Conservation (phyloP, 1,140 invertebrate species). For the Stegodyphus mimosarum region DNA sequence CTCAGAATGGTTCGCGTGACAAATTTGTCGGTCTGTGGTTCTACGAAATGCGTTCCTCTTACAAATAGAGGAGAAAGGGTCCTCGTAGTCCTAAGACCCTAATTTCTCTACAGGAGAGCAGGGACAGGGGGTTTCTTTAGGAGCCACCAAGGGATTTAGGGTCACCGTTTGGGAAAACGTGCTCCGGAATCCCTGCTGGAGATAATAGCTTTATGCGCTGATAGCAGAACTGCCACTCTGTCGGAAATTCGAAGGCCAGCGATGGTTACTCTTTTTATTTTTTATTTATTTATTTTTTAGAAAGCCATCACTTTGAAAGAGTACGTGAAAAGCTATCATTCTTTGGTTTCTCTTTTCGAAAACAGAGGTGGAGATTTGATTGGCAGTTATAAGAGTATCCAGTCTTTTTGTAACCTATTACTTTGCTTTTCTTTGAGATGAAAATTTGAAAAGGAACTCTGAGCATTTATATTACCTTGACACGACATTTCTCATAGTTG, state of each 20-base stretch:
- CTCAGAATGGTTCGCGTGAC: conserved; percentile 32
- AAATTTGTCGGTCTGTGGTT: conserved; percentile 50
- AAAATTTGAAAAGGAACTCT: no score
- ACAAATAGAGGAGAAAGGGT: conserved; percentile 35
- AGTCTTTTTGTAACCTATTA: no score
- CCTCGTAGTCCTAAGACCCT: conserved; percentile 21
- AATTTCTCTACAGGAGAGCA: neutral
- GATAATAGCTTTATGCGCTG: conserved; percentile 51
- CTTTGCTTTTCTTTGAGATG: no score
- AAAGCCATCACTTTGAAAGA: no score
- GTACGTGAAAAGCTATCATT: no score
- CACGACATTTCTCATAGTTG: no score
- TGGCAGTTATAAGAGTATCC: no score
- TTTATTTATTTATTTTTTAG: neutral
- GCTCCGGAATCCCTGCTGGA: conserved; percentile 13
- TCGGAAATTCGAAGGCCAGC: no score
- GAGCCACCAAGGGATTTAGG: conserved; percentile 37
- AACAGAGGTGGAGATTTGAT: no score
- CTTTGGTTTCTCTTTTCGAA: no score
- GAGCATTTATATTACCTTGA: no score
- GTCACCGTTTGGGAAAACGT: conserved; percentile 40
- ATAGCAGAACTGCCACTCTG: neutral
- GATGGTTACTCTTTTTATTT: neutral
- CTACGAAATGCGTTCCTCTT: conserved; percentile 30
- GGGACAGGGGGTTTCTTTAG: conserved; percentile 29